Evolutionary conservation across 2,797 vertebrate genomes (phyloP).

Genomic region (Chrysocyon brachyurus): DNA sequence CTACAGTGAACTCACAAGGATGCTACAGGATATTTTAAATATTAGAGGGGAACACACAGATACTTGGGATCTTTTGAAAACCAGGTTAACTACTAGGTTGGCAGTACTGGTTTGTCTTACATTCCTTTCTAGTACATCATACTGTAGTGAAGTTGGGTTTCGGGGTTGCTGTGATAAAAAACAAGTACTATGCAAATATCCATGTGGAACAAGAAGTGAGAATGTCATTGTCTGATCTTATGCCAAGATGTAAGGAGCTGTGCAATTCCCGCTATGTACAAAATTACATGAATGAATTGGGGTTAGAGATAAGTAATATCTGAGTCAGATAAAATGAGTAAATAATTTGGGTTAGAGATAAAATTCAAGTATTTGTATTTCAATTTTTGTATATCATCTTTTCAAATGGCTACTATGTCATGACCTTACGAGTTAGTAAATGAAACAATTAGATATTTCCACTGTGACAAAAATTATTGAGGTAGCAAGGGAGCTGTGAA

Average conservation of each 20-base stretch:
- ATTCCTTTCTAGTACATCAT: neutral
- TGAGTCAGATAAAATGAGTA: too few species aligned
- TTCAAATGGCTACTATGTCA: slow-evolving; percentile 15
- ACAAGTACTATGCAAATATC: neutral
- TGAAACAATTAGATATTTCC: neutral
- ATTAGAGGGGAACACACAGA: neutral
- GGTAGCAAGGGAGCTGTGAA: neutral
- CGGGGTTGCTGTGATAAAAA: neutral
- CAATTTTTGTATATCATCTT: neutral
- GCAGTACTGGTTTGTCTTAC: neutral
- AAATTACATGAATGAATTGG: neutral
- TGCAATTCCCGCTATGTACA: neutral
- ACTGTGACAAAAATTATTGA: neutral
- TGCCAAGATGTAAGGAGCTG: neutral
- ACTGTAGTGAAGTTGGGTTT: neutral
- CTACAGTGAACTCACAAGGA: neutral
- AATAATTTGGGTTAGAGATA: neutral
- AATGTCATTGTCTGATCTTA: neutral
- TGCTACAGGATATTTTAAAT: neutral
- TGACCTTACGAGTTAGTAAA: neutral
- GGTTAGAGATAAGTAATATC: neutral
- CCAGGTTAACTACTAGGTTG: neutral
- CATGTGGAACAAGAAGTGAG: neutral
- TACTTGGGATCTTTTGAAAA: neutral
- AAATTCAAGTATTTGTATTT: slow-evolving; percentile 44